phyloP scores from a whole-genome alignment of 1,140 invertebrate species.

The Drosophila mojavensis region DNA sequence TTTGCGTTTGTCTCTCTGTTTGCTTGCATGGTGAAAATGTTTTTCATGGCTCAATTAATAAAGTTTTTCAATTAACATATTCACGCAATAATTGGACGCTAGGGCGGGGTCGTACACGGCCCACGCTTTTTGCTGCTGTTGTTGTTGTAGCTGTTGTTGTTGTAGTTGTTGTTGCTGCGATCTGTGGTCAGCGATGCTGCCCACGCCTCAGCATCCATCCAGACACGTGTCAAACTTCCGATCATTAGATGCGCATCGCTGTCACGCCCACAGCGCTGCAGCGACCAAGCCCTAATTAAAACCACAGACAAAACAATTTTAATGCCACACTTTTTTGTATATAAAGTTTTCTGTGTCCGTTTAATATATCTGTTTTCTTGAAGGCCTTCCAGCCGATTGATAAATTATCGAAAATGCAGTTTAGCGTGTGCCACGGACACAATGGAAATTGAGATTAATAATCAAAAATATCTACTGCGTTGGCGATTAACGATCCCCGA shows the following conservation, averaged over 20 bases:
- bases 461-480: conserved; percentile 57
- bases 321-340: conserved; percentile 34
- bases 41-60: conserved; percentile 66
- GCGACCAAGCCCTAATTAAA: conserved; percentile 65
- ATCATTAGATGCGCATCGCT: conserved; percentile 65
- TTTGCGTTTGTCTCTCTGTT: conserved; percentile 6
- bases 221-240: conserved; percentile 79
- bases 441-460: conserved; percentile 79
- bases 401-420: conserved; percentile 76
- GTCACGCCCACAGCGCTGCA: conserved; percentile 59
- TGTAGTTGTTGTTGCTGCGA: neutral
- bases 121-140: conserved; percentile 28
- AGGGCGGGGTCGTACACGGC: conserved; percentile 34
- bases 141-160: neutral
- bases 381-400: conserved; percentile 45
- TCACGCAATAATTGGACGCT: conserved; percentile 72
- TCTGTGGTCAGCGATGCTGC: conserved; percentile 30
- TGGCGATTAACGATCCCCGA: conserved; percentile 68
- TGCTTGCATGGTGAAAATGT: conserved; percentile 59
- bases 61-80: conserved; percentile 79
- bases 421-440: conserved; percentile 71
- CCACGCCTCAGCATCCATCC: conserved; percentile 34
- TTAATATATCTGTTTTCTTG: neutral
- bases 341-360: conserved; percentile 4
- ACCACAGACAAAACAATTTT: conserved; percentile 75